Base-by-base conservation (phyloP, 2,888 invertebrate genomes). In the Dryococelus australis region DNA sequence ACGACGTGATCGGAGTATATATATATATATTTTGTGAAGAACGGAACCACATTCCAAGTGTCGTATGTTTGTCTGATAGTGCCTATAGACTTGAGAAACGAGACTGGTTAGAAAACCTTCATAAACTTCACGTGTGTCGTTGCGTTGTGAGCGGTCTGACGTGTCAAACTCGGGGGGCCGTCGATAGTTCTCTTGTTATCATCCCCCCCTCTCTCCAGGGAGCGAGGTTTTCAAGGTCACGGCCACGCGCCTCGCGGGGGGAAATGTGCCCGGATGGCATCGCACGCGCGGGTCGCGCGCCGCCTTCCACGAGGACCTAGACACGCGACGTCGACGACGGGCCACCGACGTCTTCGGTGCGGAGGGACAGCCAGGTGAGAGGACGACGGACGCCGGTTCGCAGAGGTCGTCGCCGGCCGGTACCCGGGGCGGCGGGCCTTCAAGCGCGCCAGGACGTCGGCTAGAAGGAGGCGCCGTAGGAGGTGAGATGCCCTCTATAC, bases 391-490 rank as follows among this genome's bases (percentile, higher is more conserved):
- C 84, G 84, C 43, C 84, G 35, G 84, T n/a, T 43, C 24, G 35
- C 84, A 43, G 84, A 27, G 24, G 84, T 24, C 84, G 43, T 35
- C n/a, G 28, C 24, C 84, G 84, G 84, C 43, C 35, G 84, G 35
- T 47, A 47, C 43, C 83, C 27, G 83, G 83, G 83, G 83, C 28
- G 83, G 83, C 28, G 83, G 35, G 83, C 83, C 35, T 83, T 35
- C 83, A 83, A 27, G 83, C 43, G 83, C 83, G 83, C 24, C 83
- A 83, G 83, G 83, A 83, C 83, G 83, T 83, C 83, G 83, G 83
- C 83, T 28, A 12, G 83, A 43, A 83, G 83, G 43, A 83, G 83
- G 43, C 83, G 83, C 83, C 83, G 83, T 20, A 83, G 83, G 28
- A 83, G 83, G 83, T 83, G n/a, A 80, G 47, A 16, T 8, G 65